A percentile compares a stretch with the other conserved stretches of the same genome.
phyloP scores from a whole-genome alignment of 2,797 vertebrate genomes.

The Todus mexicanus region DNA sequence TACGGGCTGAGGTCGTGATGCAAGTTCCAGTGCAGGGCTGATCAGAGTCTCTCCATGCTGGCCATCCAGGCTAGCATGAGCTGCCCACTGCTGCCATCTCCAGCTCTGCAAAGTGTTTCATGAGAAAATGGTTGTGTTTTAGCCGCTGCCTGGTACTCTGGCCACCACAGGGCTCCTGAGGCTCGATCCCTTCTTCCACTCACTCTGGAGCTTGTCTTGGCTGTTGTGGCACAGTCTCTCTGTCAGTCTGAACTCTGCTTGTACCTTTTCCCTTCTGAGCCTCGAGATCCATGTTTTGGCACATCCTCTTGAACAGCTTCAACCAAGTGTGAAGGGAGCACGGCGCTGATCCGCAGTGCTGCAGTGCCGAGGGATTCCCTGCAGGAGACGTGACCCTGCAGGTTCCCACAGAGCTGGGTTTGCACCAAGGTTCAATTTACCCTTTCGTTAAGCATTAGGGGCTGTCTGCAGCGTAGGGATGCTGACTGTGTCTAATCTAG shows the following conservation, averaged over 20 bases:
- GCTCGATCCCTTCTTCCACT: background rate
- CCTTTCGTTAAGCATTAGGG: background rate
- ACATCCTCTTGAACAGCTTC: conserved; percentile 16
- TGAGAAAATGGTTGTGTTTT: background rate
- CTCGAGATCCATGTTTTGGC: conserved; percentile 2
- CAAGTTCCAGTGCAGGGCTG: background rate
- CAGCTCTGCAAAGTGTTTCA: background rate
- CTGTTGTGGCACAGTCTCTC: background rate
- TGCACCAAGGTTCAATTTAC: background rate
- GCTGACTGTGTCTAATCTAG: background rate
- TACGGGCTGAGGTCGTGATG: fast-evolving
- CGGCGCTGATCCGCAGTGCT: background rate
- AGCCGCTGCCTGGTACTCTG: background rate
- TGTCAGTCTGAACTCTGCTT: background rate
- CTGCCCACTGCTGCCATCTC: background rate
- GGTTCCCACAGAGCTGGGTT: background rate
- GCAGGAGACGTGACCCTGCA: background rate
- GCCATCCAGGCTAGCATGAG: fast-evolving
- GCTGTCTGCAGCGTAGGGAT: background rate
- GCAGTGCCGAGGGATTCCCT: background rate
- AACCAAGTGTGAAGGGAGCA: background rate
- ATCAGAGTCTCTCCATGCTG: background rate
- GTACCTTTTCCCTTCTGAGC: background rate
- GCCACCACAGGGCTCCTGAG: background rate
- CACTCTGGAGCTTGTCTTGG: fast-evolving